These are phyloP conservation scores for Bombyx mandarina DNA, from an alignment of 1,140 invertebrate genomes.

Conservation along the genomic window DNA sequence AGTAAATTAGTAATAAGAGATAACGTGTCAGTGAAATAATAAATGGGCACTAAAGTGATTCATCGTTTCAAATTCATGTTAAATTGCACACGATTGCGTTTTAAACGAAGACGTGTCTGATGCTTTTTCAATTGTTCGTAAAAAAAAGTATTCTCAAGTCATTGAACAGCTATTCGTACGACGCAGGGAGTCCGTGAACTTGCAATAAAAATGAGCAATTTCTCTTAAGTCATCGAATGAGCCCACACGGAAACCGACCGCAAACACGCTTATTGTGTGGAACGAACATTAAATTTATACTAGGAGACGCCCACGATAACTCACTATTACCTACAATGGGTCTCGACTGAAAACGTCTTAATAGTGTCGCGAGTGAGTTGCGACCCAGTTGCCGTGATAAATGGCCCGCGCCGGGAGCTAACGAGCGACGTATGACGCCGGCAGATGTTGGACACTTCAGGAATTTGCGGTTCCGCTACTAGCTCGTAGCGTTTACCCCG, in stretches of 20 bases:
- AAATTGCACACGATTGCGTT: no score
- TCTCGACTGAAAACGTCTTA: conserved; percentile 28
- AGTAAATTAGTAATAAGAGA: no score
- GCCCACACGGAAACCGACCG: conserved; percentile 20
- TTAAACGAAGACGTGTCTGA: no score
- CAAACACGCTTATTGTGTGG: conserved; percentile 21
- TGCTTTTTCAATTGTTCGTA: no score
- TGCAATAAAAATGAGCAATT: conserved; percentile 10
- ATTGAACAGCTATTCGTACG: no score
- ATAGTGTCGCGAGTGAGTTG: conserved; percentile 28
- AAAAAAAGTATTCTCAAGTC: no score
- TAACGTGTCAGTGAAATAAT: no score
- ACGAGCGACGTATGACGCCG: conserved; percentile 21
- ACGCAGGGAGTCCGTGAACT: no score
- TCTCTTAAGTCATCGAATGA: conserved; percentile 17
- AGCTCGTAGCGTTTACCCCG: no score
- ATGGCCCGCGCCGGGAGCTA: conserved; percentile 21
- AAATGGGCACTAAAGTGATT: no score
- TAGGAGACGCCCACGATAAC: conserved; percentile 30
- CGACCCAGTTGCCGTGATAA: conserved; percentile 16
- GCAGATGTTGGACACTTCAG: conserved; percentile 15
- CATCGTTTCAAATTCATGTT: no score
- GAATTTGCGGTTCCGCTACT: conserved; percentile 8
- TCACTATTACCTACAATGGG: conserved; percentile 26
- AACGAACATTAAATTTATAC: conserved; percentile 21